Percentiles rank a stretch among this genome's conserved stretches.
These are phyloP conservation scores for Platysteira castanea DNA, from an alignment of 2,113 vertebrate species.

Conservation along the genomic window DNA sequence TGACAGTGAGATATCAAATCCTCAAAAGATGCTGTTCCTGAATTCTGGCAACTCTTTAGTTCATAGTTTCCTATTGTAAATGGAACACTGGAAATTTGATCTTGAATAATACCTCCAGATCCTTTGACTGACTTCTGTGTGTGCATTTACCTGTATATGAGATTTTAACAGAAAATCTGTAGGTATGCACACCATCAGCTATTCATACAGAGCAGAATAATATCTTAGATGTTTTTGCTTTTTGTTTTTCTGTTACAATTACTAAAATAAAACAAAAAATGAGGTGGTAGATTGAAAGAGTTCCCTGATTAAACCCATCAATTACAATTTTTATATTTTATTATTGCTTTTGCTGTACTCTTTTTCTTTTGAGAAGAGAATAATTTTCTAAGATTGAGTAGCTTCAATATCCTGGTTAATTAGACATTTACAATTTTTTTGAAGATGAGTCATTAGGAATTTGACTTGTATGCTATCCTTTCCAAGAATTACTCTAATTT, in stretches of 20 bases:
- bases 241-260: background rate
- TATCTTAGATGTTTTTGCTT: background rate
- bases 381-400: background rate
- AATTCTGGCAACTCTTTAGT: background rate
- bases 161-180: background rate
- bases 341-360: background rate
- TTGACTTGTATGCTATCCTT: background rate
- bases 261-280: background rate
- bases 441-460: constrained; percentile 13
- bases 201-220: background rate
- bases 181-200: background rate
- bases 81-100: background rate
- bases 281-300: background rate
- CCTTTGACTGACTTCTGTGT: background rate
- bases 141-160: background rate
- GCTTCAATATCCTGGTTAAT: background rate
- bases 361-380: background rate
- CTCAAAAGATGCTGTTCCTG: background rate
- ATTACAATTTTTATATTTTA: background rate
- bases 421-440: background rate
- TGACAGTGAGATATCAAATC: background rate
- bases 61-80: background rate
- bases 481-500: background rate
- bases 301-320: background rate
- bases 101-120: background rate